Base-by-base conservation (phyloP, 2,888 invertebrate genomes). In the Dasypogon diadema region DNA sequence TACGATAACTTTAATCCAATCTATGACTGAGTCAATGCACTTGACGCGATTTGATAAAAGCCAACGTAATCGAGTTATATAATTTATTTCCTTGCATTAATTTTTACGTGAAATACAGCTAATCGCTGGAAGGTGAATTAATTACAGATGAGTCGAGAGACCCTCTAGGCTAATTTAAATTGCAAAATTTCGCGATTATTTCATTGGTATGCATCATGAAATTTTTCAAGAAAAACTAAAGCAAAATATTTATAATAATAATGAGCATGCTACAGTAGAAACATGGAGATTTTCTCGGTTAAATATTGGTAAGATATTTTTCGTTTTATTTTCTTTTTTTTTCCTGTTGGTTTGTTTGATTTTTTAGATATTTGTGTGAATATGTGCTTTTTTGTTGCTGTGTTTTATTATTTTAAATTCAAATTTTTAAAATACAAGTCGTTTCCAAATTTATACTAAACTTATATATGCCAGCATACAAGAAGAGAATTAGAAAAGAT, bases 261-360 rank as follows among this genome's bases (percentile, higher is more conserved):
- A 42, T 42, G 42, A 12, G 42, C 42, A 12, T 42, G n/a, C 8
- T 42, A 12, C 37, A 60, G 18, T 34, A 37, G 18, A 12, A 68
- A 14, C 46, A 68, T 68, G 65, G 48, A 68, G 6, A 16, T 46
- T 18, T 68, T 68, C 24, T 48, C 48, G 22, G 48, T 14, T n/a
- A 68, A 68, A 14, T 68, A 68, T 34, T 68, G 65, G 65, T 68
- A 48, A 68, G 65, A 68, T 12, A 24, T 42, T 65, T 12, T 22
- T 42, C 2, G 8, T 12, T 6, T 42, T 42, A 42, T 42, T 1
- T 42, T 2, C n/a, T 6, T 3, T 6, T 42, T 42, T 42, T n/a
- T n/a, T n/a, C n/a, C n/a, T n/a, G n/a, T n/a, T n/a, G n/a, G n/a
- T n/a, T n/a, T n/a, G n/a, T n/a, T n/a, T n/a, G n/a, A n/a, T n/a